A percentile compares a stretch with the other conserved stretches of the same genome.
Evolutionary conservation across 2,797 vertebrate species (phyloP).

Genomic region (Gallinago nigripennis): DNA sequence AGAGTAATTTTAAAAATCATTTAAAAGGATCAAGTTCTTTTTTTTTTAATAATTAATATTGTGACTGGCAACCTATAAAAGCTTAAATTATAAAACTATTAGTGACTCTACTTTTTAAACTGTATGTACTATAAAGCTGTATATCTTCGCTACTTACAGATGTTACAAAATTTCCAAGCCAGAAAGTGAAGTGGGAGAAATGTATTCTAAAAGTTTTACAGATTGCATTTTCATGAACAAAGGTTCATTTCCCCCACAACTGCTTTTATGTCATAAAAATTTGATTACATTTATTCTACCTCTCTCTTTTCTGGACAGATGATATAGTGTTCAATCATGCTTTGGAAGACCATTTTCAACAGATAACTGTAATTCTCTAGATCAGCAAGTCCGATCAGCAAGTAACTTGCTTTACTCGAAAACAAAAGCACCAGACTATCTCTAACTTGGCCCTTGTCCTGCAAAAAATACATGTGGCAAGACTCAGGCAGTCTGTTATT

Average conservation of each 20-base stretch:
- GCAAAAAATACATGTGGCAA: neutral
- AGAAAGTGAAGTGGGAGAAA: neutral
- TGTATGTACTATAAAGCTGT: slow-evolving; percentile 53
- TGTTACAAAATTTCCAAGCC: slow-evolving; percentile 48
- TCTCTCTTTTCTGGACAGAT: slow-evolving; percentile 1
- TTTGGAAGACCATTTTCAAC: slow-evolving; percentile 62
- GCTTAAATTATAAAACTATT: slow-evolving; percentile 63
- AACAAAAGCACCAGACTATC: slow-evolving; percentile 27
- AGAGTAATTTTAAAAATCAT: slow-evolving; percentile 1
- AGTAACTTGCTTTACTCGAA: neutral
- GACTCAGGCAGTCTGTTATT: neutral
- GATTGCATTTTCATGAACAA: neutral
- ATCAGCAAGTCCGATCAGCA: neutral
- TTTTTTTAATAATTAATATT: neutral
- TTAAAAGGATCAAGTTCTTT: slow-evolving; percentile 8
- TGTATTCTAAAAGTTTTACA: neutral
- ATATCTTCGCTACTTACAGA: slow-evolving; percentile 53
- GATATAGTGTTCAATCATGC: neutral
- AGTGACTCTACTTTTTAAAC: slow-evolving; percentile 44
- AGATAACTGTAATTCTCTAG: slow-evolving; percentile 17
- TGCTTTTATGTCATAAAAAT: slow-evolving; percentile 1
- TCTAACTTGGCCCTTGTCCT: neutral
- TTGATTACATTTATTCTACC: neutral
- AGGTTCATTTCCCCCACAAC: neutral
- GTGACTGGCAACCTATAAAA: slow-evolving; percentile 46